Percentiles rank a stretch among this genome's conserved stretches.
Conservation (phyloP, 1,140 invertebrate genomes). For the Bombus confusus region DNA sequence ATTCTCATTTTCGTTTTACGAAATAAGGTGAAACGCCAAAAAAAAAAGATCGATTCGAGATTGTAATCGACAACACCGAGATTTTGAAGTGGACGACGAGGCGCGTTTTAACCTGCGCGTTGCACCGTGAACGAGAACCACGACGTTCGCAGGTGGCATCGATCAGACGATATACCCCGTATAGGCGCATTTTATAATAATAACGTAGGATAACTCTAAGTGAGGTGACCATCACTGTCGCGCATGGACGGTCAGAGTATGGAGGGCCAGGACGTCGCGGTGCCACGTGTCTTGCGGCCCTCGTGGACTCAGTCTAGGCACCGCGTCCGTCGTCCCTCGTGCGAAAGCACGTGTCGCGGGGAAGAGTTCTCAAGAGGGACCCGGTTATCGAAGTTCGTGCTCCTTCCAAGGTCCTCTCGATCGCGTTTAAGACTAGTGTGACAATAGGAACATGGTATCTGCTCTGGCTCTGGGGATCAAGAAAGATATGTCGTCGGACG, state of each 20-base stretch:
- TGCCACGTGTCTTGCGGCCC: constrained; percentile 75
- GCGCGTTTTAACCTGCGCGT: too few species aligned
- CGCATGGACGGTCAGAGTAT: constrained; percentile 78
- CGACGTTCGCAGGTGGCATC: neutral
- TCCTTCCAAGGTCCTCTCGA: constrained; percentile 58
- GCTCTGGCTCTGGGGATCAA: constrained; percentile 63
- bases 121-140: neutral
- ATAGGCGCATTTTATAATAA: constrained; percentile 12
- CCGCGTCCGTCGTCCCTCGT: constrained; percentile 53
- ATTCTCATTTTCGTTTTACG: too few species aligned
- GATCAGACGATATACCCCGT: neutral
- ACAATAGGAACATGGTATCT: constrained; percentile 82
- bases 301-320: constrained; percentile 79
- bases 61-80: neutral
- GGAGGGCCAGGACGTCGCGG: constrained; percentile 67
- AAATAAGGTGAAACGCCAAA: neutral
- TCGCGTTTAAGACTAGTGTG: constrained; percentile 81
- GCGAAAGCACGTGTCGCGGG: constrained; percentile 48
- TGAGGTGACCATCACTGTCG: constrained; percentile 76
- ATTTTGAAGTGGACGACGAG: neutral
- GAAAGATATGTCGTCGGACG: constrained; percentile 70
- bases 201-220: constrained; percentile 57
- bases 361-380: neutral
- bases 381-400: too few species aligned
- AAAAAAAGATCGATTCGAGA: neutral